phyloP scores from a whole-genome alignment of 2,113 vertebrate genomes.

The Albula glossodonta region DNA sequence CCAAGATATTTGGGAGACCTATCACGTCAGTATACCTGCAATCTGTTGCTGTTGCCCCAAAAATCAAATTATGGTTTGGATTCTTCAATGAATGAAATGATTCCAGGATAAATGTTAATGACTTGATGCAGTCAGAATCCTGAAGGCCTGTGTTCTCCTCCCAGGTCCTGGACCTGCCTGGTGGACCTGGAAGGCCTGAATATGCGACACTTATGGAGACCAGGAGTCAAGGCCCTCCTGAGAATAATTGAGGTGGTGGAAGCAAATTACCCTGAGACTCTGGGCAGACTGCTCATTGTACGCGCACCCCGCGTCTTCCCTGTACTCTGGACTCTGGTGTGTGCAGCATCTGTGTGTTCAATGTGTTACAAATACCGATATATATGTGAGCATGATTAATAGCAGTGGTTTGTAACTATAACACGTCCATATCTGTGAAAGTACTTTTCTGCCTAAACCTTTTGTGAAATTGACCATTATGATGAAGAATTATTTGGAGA shows the following conservation, averaged over 20 bases:
- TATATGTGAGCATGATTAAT: background rate
- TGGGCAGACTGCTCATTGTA: constrained; percentile 78
- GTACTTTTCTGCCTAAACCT: background rate
- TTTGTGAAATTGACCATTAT: background rate
- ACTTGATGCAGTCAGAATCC: background rate
- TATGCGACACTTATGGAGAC: constrained; percentile 82
- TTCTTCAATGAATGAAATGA: background rate
- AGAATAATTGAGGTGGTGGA: constrained; percentile 82
- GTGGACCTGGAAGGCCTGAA: constrained; percentile 82
- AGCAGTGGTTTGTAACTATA: background rate
- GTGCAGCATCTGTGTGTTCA: constrained; percentile 30
- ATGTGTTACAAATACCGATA: background rate
- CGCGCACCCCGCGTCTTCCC: constrained; percentile 79
- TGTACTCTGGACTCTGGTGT: constrained; percentile 82
- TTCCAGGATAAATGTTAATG: background rate
- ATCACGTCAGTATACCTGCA: constrained; percentile 69
- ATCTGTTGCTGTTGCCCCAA: background rate
- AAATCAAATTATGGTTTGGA: background rate
- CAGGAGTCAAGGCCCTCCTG: constrained; percentile 79
- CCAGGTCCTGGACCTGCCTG: constrained; percentile 81
- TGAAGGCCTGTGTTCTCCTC: background rate
- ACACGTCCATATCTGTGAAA: background rate
- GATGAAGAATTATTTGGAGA: background rate
- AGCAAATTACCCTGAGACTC: constrained; percentile 81
- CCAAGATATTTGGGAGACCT: constrained; percentile 71